Base-by-base conservation (phyloP, 1,140 invertebrate genomes). In the Euura lappo region DNA sequence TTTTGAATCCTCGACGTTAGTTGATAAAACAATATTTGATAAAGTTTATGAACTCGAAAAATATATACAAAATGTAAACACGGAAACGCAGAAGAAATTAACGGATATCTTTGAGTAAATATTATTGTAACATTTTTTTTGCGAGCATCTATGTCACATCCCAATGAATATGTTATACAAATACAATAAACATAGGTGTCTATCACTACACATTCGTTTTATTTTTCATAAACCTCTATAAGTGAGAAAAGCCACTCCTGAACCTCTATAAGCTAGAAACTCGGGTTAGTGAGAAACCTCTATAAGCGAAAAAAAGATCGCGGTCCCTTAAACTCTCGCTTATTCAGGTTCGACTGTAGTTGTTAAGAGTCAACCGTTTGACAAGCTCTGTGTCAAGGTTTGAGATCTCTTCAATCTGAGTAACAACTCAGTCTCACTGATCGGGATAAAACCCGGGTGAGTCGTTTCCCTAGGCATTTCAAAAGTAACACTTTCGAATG, bases 41-140 rank as follows among this genome's bases (percentile, higher is more conserved):
- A 70, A 75, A 72, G 68, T 72, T 75, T 68, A 75, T 75, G 74
- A 64, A 45, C 44, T 72, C 45, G 68, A 75, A 45, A 75, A 72
- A 72, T 66, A 75, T 60, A 65, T 47, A 43, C 46, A 69, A 73
- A 73, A 73, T 73, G 67, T 67, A 47, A 72, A 72, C 68, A 72
- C 71, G 65, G 72, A 73, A 73, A 65, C 47, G 44, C 68, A 73
- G 47, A 73, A 46, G 72, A 65, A 69, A 73, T 73, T 69, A 67
- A 69, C 51, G 47, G 72, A 73, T 69, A 65, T 69, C 8, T 73
- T 69, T 69, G 42, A 69, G 67, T 69, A 72, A 66, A 72, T 44
- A 45, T 72, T 72, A 2, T 10, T 66, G 60, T 65, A 71, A 28
- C 28, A 28, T 28, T 71, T 71, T 71, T 72, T 72, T 72, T 46